A percentile compares a stretch with the other conserved stretches of the same genome.
phyloP scores from a whole-genome alignment of 2,888 invertebrate species.

The Xylocampa areola region DNA sequence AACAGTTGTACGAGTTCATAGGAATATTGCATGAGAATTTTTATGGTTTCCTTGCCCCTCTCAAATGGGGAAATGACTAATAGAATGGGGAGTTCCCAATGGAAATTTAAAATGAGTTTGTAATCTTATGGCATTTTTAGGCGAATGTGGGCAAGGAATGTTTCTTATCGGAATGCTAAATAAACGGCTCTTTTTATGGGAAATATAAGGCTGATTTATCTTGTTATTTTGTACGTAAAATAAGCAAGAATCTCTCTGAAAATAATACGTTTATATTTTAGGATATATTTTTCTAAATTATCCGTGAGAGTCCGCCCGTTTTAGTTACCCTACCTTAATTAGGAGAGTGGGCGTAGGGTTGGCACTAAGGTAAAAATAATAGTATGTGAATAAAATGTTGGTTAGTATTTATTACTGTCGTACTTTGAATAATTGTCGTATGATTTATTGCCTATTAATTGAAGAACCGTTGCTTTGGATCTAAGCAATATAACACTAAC shows the following conservation, averaged over 20 bases:
- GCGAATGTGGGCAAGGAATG: slow-evolving; percentile 18
- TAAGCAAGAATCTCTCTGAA: neutral
- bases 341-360: slow-evolving; percentile 37
- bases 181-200: slow-evolving; percentile 13
- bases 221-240: no score
- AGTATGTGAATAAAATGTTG: neutral
- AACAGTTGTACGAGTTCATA: slow-evolving; percentile 62
- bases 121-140: slow-evolving; percentile 48
- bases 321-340: slow-evolving; percentile 51
- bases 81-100: slow-evolving; percentile 55
- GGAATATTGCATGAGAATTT: slow-evolving; percentile 64
- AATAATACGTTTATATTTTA: slow-evolving; percentile 5
- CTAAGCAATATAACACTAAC: no score
- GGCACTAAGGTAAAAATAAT: neutral
- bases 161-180: slow-evolving; percentile 12
- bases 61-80: slow-evolving; percentile 59
- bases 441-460: no score
- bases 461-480: no score
- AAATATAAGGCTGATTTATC: slow-evolving; percentile 23
- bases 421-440: no score
- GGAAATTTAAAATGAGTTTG: slow-evolving; percentile 54
- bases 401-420: no score
- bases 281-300: slow-evolving; percentile 50
- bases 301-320: slow-evolving; percentile 29
- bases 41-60: slow-evolving; percentile 65